Conservation (phyloP, 2,113 vertebrate genomes). For the Catagonus wagneri region DNA sequence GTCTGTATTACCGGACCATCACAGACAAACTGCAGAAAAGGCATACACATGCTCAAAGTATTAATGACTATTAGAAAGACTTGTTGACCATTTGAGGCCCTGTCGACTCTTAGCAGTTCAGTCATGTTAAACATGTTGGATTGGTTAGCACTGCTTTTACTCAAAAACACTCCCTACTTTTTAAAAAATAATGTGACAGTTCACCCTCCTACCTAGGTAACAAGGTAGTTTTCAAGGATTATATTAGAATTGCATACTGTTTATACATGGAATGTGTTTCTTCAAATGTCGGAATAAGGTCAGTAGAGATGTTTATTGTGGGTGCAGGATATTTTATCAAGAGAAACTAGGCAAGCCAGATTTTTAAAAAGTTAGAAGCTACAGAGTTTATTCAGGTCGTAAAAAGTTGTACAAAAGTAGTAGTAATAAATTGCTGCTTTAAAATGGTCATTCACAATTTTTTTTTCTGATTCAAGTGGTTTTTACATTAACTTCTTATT, state of each 20-base stretch:
- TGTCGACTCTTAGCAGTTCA: neutral
- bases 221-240: neutral
- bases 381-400: neutral
- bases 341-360: neutral
- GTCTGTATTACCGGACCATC: neutral
- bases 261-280: neutral
- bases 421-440: neutral
- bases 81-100: neutral
- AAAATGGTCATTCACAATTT: neutral
- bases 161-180: neutral
- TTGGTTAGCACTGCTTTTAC: neutral
- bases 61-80: neutral
- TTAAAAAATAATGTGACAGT: neutral
- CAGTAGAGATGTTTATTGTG: neutral
- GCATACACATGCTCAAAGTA: neutral
- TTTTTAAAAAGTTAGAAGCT: neutral
- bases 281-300: constrained; percentile 32
- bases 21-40: neutral
- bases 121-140: constrained; percentile 8
- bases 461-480: constrained; percentile 46
- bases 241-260: neutral
- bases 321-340: constrained; percentile 19
- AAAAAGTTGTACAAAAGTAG: neutral
- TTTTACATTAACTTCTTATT: constrained; percentile 38
- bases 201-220: neutral